These are phyloP conservation scores for Falco concolor DNA, from an alignment of 2,797 vertebrate species.

Conservation along the genomic window DNA sequence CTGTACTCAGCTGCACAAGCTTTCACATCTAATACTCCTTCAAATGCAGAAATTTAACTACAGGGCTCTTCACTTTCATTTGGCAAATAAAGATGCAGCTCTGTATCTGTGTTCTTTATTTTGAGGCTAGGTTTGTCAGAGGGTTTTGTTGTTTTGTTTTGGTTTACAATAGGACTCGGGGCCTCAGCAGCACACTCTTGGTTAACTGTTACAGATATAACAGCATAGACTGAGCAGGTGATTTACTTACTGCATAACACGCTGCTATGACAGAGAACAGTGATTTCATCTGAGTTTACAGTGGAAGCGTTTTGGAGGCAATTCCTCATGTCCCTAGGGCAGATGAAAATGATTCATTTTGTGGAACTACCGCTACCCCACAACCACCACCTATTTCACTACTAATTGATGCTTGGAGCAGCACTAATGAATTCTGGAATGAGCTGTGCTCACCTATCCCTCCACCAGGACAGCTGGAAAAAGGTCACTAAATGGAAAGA, in stretches of 20 bases:
- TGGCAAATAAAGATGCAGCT: neutral
- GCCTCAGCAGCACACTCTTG: neutral
- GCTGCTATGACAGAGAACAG: neutral
- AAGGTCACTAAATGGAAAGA: neutral
- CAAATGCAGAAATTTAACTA: slow-evolving; percentile 10
- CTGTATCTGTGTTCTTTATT: neutral
- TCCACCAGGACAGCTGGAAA: neutral
- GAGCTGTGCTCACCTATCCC: neutral
- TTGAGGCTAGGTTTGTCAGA: neutral
- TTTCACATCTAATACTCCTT: slow-evolving; percentile 49
- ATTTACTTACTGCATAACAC: neutral
- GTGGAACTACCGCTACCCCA: neutral
- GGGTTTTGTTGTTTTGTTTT: neutral
- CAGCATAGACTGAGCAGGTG: neutral
- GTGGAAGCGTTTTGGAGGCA: neutral
- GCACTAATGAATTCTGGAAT: neutral
- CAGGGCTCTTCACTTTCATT: neutral
- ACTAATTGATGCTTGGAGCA: neutral
- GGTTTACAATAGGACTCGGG: neutral
- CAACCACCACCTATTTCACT: neutral
- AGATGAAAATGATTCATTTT: neutral
- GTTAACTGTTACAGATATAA: neutral
- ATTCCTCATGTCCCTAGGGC: neutral
- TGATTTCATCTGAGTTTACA: neutral
- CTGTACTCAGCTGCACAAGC: neutral